Evolutionary conservation across 2,888 invertebrate genomes (phyloP).

Genomic region (Carcina quercana): DNA sequence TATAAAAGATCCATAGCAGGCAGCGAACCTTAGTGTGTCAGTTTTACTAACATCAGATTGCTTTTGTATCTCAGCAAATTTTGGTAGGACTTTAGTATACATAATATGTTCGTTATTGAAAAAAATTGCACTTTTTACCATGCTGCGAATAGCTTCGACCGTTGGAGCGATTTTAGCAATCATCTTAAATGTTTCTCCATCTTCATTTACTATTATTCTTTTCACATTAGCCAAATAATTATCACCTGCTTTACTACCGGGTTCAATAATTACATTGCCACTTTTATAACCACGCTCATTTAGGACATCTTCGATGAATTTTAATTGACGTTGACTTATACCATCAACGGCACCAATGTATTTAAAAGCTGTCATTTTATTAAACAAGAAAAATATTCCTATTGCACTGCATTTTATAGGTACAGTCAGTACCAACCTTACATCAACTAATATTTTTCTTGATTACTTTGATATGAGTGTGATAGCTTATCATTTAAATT

Average conservation of each 20-base stretch:
- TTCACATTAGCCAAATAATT: slow-evolving; percentile 27
- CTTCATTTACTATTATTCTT: slow-evolving; percentile 22
- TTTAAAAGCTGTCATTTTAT: slow-evolving; percentile 14
- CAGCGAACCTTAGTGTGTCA: slow-evolving; percentile 24
- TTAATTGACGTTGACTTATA: slow-evolving; percentile 24
- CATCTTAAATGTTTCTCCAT: slow-evolving; percentile 21
- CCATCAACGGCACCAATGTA: slow-evolving; percentile 27
- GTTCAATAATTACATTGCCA: slow-evolving; percentile 22
- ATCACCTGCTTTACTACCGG: slow-evolving; percentile 29
- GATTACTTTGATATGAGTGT: too few species aligned
- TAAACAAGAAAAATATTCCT: too few species aligned
- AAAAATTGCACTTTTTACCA: slow-evolving; percentile 11
- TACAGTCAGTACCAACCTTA: too few species aligned
- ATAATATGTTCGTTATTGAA: slow-evolving; percentile 30
- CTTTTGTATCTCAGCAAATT: slow-evolving; percentile 23
- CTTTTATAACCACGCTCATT: slow-evolving; percentile 24
- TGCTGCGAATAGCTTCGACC: slow-evolving; percentile 14
- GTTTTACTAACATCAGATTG: slow-evolving; percentile 19
- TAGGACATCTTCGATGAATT: slow-evolving; percentile 27
- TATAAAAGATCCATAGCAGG: slow-evolving; percentile 26
- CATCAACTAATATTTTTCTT: too few species aligned
- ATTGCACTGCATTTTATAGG: too few species aligned
- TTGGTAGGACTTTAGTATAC: slow-evolving; percentile 28
- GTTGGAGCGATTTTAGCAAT: slow-evolving; percentile 29
- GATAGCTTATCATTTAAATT: too few species aligned